Evolutionary conservation across 2,888 invertebrate genomes (phyloP).

Genomic region (Dendrolimus houi): DNA sequence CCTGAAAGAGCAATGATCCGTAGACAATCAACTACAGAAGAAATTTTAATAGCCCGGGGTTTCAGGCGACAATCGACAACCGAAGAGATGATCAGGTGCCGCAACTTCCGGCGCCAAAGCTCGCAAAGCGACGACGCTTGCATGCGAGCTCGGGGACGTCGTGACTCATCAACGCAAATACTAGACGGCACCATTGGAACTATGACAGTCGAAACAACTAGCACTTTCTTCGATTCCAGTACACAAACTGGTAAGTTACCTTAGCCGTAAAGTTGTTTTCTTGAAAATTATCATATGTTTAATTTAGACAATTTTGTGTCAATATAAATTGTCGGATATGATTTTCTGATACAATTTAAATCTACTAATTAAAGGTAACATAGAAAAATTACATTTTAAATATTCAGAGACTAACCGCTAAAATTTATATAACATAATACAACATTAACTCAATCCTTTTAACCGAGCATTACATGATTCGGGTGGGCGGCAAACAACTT

Average conservation of each 20-base stretch:
- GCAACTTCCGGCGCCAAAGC: slow-evolving; percentile 93
- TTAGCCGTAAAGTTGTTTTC: neutral
- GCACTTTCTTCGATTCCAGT: slow-evolving; percentile 94
- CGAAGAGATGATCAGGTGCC: slow-evolving; percentile 94
- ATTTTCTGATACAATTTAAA: too few species aligned
- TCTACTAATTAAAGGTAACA: too few species aligned
- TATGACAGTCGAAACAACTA: slow-evolving; percentile 95
- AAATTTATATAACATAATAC: neutral
- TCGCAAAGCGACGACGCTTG: slow-evolving; percentile 91
- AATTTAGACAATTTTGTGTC: neutral
- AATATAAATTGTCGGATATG: too few species aligned
- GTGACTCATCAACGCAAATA: slow-evolving; percentile 93
- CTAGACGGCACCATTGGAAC: slow-evolving; percentile 93
- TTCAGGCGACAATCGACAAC: slow-evolving; percentile 93
- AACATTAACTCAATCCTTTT: slow-evolving; percentile 16
- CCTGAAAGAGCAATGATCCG: slow-evolving; percentile 85
- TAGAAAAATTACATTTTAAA: too few species aligned
- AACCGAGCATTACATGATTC: neutral
- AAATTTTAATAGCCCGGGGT: slow-evolving; percentile 92
- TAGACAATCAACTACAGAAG: slow-evolving; percentile 93
- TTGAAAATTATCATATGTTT: neutral
- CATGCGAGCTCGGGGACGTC: slow-evolving; percentile 80
- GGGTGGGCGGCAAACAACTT: slow-evolving; percentile 20
- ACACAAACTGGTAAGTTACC: slow-evolving; percentile 91
- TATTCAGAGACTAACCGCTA: too few species aligned